phyloP scores from a whole-genome alignment of 2,797 vertebrate genomes.

The Oryzias dopingdopingensis region DNA sequence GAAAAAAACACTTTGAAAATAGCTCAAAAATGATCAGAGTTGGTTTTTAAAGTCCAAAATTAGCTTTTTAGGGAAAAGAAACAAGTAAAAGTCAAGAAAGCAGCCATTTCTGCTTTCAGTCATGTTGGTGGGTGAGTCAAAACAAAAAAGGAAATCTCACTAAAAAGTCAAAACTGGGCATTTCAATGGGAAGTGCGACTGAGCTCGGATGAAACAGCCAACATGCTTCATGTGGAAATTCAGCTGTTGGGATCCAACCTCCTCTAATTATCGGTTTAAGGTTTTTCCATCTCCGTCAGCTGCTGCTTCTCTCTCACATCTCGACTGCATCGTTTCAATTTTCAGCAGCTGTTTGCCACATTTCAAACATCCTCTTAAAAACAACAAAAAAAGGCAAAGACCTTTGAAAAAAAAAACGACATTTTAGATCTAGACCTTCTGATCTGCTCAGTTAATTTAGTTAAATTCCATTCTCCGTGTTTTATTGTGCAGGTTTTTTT shows the following conservation, averaged over 20 bases:
- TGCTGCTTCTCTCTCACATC: slow-evolving; percentile 4
- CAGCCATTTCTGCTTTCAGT: slow-evolving; percentile 36
- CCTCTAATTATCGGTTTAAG: slow-evolving; percentile 57
- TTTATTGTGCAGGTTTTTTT: too few relatives aligned
- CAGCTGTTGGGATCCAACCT: slow-evolving; percentile 22
- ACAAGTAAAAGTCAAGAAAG: background rate
- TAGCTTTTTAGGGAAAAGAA: slow-evolving; percentile 13
- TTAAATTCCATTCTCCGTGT: too few relatives aligned
- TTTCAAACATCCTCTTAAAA: slow-evolving; percentile 1
- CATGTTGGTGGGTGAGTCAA: slow-evolving; percentile 18
- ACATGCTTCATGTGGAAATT: slow-evolving; percentile 15
- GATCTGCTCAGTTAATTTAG: too few relatives aligned
- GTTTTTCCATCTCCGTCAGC: slow-evolving; percentile 23
- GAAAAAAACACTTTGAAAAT: too few relatives aligned
- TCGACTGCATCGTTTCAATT: slow-evolving; percentile 7
- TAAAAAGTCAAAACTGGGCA: slow-evolving; percentile 2
- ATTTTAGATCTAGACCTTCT: too few relatives aligned
- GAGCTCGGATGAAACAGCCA: slow-evolving; percentile 18
- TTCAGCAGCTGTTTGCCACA: slow-evolving; percentile 1
- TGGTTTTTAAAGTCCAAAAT: too few relatives aligned
- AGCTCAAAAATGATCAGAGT: too few relatives aligned
- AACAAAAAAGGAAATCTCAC: slow-evolving; percentile 29
- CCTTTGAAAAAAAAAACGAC: too few relatives aligned
- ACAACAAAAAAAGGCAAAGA: background rate
- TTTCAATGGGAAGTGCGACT: slow-evolving; percentile 28